Percentiles rank a stretch among this genome's conserved stretches.
phyloP scores from a whole-genome alignment of 30 jellyfish, hydroid and myxozoan species.

The Rhopilema esculentum region DNA sequence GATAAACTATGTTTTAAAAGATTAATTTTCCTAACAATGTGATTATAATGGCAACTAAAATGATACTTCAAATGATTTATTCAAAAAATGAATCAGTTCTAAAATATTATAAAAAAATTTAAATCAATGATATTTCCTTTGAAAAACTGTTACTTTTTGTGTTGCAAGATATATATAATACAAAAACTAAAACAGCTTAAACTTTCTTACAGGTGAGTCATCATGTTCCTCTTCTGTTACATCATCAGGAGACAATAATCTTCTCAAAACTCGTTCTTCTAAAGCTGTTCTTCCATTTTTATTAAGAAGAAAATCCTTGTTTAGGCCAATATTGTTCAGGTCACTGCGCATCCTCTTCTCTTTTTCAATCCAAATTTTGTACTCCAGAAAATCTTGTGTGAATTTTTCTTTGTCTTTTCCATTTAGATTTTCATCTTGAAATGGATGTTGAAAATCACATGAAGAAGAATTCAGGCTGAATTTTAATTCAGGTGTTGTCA shows the following conservation, averaged over 20 bases:
- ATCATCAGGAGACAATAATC: constrained; percentile 21
- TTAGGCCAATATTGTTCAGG: constrained; percentile 38
- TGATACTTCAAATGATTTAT: no score
- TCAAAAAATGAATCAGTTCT: no score
- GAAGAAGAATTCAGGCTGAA: neutral
- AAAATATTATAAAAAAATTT: no score
- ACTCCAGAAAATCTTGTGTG: constrained; percentile 28
- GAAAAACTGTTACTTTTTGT: no score
- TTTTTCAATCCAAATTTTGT: constrained; percentile 58
- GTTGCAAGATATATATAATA: neutral
- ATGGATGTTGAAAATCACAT: neutral
- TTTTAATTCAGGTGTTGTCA: neutral
- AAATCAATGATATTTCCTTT: no score
- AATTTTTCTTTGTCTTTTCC: constrained; percentile 10
- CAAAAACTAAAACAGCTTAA: neutral
- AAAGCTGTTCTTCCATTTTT: constrained; percentile 47
- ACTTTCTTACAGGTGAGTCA: neutral
- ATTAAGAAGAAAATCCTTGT: constrained; percentile 28
- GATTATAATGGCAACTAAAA: no score
- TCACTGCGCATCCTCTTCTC: constrained; percentile 39
- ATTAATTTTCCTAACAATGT: no score
- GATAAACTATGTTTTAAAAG: no score
- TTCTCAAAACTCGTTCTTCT: constrained; percentile 53
- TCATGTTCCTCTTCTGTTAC: neutral
- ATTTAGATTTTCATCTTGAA: neutral